Base-by-base conservation (phyloP, 1,140 invertebrate species). In the Penaeus vannamei region DNA sequence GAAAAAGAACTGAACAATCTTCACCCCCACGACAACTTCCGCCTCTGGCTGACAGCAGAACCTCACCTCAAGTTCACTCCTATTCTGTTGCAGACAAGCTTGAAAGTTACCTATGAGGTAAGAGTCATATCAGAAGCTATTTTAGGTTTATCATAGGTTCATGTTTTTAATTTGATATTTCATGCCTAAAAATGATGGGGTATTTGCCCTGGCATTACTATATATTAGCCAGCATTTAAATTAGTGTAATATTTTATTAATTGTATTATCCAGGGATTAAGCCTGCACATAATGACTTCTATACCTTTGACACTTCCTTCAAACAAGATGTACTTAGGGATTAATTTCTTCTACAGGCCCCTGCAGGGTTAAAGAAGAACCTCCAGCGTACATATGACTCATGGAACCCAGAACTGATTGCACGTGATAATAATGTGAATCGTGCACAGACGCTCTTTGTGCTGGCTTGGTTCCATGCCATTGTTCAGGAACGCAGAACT, bases 91-190 rank as follows among this genome's bases (percentile, higher is more conserved):
- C 95, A 96, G 90, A 93, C 95, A 19, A 96, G 95, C 92, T 92
- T 97, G 1, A 98, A 98, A 94, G 93, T 98, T 22, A 96, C 97
- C 0, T 98, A 97, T 92, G 97, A 99, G 94, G 91, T 96, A 96
- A 92, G 92, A 69, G 84, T n/a, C 62, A 61, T 64, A 76, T 22
- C 19, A 20, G 20, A 76, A 5, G 23, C 17, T 32, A 0, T 26
- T 29, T 4, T 29, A 76, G n/a, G 14, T 29, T 76, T 3, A 76
- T 76, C 72, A 17, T 10, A 0, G 0, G 53, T 53, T 42, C 36
- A 17, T 53, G 17, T 53, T 53, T 53, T 8, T 10, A 53, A 53
- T 53, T 8, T 10, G 14, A 53, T 53, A 12, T 53, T 53, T 1
- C 53, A 12, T 53, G 53, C 17, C 12, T 17, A 53, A 14, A 17